Conservation (phyloP, 2,888 invertebrate species). For the Apotomis betuletana region DNA sequence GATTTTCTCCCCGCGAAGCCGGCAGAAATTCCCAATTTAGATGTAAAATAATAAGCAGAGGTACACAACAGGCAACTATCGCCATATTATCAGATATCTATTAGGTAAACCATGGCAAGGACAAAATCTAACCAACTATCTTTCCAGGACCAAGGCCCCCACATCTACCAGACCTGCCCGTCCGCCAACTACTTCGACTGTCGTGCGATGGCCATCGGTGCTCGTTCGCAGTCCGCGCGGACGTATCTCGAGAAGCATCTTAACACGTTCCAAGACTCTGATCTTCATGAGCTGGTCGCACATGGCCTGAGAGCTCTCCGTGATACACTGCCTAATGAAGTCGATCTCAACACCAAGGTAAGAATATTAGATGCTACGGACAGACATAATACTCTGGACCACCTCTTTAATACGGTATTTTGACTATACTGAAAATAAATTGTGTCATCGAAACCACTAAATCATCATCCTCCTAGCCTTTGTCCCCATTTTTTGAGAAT, state of each 20-base stretch:
- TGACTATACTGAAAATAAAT: too few relatives aligned
- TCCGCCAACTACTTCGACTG: slow-evolving; percentile 99
- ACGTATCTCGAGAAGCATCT: slow-evolving; percentile 98
- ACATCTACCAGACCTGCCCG: slow-evolving; percentile 98
- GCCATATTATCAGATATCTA: too few relatives aligned
- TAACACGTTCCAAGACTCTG: slow-evolving; percentile 86
- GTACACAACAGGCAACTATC: too few relatives aligned
- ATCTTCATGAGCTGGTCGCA: slow-evolving; percentile 93
- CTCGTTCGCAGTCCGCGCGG: slow-evolving; percentile 97
- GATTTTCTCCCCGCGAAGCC: too few relatives aligned
- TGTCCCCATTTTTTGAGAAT: too few relatives aligned
- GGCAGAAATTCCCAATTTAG: too few relatives aligned
- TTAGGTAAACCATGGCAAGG: too few relatives aligned
- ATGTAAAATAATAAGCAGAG: too few relatives aligned
- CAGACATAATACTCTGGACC: too few relatives aligned
- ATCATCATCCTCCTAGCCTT: too few relatives aligned
- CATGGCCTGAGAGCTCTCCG: slow-evolving; percentile 97
- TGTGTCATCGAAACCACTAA: too few relatives aligned
- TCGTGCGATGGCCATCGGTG: slow-evolving; percentile 99
- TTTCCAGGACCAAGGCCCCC: slow-evolving; percentile 93
- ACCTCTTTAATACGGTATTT: too few relatives aligned
- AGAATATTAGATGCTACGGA: not conserved
- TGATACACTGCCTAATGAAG: slow-evolving; percentile 98
- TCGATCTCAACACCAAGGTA: slow-evolving; percentile 95
- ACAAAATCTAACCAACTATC: not conserved